These are phyloP conservation scores for Saturnia pavonia DNA, from an alignment of 2,888 invertebrate species.

Conservation along the genomic window DNA sequence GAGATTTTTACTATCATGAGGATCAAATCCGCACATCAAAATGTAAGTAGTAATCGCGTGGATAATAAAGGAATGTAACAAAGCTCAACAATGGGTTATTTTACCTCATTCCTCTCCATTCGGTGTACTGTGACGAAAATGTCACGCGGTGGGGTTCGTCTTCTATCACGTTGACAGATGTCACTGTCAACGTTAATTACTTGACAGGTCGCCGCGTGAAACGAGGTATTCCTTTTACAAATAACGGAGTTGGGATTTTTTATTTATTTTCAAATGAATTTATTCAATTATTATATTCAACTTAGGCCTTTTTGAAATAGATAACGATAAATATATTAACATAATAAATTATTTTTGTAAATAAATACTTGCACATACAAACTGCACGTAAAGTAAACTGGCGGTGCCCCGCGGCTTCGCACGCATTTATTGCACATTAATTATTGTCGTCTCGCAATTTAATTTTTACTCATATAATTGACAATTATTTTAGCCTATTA, in stretches of 20 bases:
- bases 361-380: no score
- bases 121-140: not conserved
- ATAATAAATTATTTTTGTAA: no score
- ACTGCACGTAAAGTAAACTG: no score
- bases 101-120: not conserved
- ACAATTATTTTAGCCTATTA: no score
- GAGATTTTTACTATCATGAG: no score
- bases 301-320: no score
- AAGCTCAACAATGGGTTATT: not conserved
- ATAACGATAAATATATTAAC: no score
- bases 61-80: not conserved
- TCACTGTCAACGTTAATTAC: constrained; percentile 34
- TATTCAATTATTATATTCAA: no score
- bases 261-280: not conserved
- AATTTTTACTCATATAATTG: no score
- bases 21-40: not conserved
- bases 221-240: not conserved
- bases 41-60: not conserved
- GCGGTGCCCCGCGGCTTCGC: no score
- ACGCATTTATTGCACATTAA: no score
- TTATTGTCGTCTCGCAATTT: no score
- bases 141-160: constrained; percentile 13
- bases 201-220: constrained; percentile 14
- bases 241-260: not conserved
- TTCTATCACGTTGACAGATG: constrained; percentile 32